These are phyloP conservation scores for Ceratothoa steindachneri DNA, from an alignment of 2,888 invertebrate species.

Conservation along the genomic window DNA sequence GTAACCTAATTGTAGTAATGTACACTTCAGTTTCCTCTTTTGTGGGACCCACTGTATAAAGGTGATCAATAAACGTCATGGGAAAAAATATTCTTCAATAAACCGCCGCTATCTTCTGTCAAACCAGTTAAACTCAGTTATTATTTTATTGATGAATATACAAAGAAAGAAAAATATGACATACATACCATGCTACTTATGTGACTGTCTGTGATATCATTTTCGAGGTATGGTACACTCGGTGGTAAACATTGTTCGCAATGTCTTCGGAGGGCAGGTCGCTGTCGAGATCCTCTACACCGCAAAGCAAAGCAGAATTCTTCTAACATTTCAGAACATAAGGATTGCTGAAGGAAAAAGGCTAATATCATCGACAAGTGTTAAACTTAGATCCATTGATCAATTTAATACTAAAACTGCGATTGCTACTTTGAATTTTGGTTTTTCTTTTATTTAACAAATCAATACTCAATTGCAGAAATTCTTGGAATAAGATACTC, in stretches of 20 bases:
- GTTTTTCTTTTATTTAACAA: neutral
- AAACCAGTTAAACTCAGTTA: no score
- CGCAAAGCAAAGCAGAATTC: slow-evolving; percentile 56
- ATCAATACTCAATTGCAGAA: neutral
- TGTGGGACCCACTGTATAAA: no score
- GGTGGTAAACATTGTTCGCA: slow-evolving; percentile 38
- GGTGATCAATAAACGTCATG: no score
- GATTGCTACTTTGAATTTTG: neutral
- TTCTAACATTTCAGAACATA: slow-evolving; percentile 56
- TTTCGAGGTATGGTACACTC: neutral
- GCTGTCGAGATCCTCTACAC: slow-evolving; percentile 50
- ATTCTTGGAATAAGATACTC: neutral
- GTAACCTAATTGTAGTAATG: no score
- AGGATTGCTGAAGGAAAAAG: slow-evolving; percentile 52
- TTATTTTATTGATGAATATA: no score
- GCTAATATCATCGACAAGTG: neutral
- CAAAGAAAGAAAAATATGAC: no score
- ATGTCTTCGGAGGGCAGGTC: slow-evolving; percentile 41
- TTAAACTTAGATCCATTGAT: neutral
- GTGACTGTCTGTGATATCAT: no score
- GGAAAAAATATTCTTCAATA: no score
- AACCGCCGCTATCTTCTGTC: no score
- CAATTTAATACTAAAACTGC: neutral
- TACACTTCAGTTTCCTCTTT: no score
- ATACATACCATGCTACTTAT: no score